Evolutionary conservation across 2,113 vertebrate genomes (phyloP).

Genomic region (Actinemys pallida): DNA sequence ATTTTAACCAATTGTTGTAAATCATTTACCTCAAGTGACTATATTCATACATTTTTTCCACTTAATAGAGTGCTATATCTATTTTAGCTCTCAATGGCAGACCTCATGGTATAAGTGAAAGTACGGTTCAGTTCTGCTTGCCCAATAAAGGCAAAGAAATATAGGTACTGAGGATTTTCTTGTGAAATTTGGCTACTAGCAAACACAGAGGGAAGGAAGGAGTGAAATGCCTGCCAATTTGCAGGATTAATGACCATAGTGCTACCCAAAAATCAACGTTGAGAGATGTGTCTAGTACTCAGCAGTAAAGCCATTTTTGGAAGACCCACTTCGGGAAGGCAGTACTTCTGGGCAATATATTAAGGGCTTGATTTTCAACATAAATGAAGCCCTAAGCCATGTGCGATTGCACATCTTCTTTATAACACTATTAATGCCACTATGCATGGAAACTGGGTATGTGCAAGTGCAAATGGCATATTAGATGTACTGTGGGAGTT

Average conservation of each 20-base stretch:
- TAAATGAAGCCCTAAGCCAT: background rate
- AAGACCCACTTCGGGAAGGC: background rate
- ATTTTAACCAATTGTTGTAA: background rate
- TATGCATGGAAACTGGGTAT: background rate
- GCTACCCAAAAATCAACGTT: background rate
- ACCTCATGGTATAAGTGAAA: background rate
- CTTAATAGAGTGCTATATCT: background rate
- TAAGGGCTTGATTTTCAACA: background rate
- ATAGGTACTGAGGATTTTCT: background rate
- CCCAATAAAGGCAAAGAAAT: background rate
- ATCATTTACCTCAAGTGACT: background rate
- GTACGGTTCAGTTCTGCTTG: background rate
- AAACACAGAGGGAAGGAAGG: background rate
- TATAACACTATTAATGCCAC: background rate
- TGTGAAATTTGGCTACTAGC: background rate
- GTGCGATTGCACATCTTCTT: background rate
- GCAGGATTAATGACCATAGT: background rate
- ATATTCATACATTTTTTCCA: background rate
- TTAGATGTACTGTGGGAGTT: background rate
- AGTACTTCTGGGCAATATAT: background rate
- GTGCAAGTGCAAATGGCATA: background rate
- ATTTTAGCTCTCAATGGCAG: background rate
- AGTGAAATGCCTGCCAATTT: background rate
- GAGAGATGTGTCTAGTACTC: background rate
- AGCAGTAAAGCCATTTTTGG: background rate